A percentile compares a stretch with the other conserved stretches of the same genome.
phyloP scores from a whole-genome alignment of 2,797 vertebrate species.

The Sphenopsis melanotis region DNA sequence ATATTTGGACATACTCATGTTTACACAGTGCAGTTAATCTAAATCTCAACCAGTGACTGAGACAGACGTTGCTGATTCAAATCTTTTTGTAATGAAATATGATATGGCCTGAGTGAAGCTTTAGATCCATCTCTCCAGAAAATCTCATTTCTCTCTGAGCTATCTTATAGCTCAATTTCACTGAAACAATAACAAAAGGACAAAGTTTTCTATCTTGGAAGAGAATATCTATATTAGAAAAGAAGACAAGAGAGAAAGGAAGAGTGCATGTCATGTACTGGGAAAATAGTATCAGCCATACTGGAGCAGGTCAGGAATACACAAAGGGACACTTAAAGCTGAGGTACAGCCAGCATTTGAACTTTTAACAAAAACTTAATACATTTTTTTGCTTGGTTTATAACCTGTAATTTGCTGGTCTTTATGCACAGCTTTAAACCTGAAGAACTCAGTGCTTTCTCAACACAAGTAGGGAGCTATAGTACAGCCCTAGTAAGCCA shows the following conservation, averaged over 20 bases:
- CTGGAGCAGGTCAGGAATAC: background rate
- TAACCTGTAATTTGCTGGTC: background rate
- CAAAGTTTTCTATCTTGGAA: background rate
- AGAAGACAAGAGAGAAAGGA: background rate
- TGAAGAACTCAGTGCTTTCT: background rate
- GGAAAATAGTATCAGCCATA: background rate
- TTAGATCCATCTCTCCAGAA: background rate
- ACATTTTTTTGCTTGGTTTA: background rate
- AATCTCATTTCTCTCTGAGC: background rate
- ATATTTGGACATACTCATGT: conserved; percentile 3
- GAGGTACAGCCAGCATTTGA: background rate
- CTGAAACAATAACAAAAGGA: conserved; percentile 6
- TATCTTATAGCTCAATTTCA: conserved; percentile 22
- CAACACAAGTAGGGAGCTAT: background rate
- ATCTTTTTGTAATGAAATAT: background rate
- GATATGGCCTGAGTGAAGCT: background rate
- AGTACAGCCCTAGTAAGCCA: background rate
- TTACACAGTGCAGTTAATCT: conserved; percentile 17
- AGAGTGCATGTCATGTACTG: background rate
- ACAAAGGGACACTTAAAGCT: background rate
- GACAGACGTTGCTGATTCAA: background rate
- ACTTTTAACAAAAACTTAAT: background rate
- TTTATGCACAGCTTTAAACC: background rate
- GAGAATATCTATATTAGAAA: background rate
- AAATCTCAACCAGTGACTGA: background rate